Evolutionary conservation across 2,113 vertebrate genomes (phyloP).

Genomic region (Pangasianodon gigas): DNA sequence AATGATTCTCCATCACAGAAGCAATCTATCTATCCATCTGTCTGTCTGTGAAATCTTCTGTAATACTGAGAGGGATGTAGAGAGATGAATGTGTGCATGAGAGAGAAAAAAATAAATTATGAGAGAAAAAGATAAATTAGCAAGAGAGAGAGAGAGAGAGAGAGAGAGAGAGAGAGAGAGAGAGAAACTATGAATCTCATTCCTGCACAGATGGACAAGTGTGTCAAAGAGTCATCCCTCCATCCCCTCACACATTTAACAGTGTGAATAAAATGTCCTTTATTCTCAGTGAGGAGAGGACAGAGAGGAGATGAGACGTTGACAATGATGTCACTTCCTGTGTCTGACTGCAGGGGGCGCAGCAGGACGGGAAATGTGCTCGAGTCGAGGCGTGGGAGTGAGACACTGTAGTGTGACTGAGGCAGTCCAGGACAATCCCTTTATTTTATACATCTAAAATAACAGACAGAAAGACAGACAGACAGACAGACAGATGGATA

Average conservation of each 20-base stretch:
- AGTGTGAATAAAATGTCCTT: conserved; percentile 14
- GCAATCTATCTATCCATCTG: not conserved
- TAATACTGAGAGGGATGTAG: not conserved
- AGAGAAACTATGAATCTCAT: not conserved
- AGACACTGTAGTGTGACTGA: conserved; percentile 59
- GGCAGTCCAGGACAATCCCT: not conserved
- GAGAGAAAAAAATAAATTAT: not conserved
- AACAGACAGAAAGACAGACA: not conserved
- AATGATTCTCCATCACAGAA: not conserved
- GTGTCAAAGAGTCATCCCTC: conserved; percentile 6
- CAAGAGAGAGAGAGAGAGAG: not conserved
- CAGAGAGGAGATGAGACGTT: not conserved
- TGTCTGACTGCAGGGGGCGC: conserved; percentile 69
- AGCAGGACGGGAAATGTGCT: conserved; percentile 63
- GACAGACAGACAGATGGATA: conserved; percentile 49
- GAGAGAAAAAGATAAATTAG: too few relatives aligned
- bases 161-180: not conserved
- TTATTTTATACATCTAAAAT: not conserved
- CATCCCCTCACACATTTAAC: not conserved
- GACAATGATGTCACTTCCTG: conserved; percentile 56
- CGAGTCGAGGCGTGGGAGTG: not conserved
- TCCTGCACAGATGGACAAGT: conserved; percentile 10
- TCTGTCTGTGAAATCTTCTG: not conserved
- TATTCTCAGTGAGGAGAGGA: not conserved
- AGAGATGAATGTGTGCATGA: not conserved